Percentiles rank a stretch among this genome's conserved stretches.
Conservation (phyloP, 2,888 invertebrate genomes). For the Erebia epiphron region DNA sequence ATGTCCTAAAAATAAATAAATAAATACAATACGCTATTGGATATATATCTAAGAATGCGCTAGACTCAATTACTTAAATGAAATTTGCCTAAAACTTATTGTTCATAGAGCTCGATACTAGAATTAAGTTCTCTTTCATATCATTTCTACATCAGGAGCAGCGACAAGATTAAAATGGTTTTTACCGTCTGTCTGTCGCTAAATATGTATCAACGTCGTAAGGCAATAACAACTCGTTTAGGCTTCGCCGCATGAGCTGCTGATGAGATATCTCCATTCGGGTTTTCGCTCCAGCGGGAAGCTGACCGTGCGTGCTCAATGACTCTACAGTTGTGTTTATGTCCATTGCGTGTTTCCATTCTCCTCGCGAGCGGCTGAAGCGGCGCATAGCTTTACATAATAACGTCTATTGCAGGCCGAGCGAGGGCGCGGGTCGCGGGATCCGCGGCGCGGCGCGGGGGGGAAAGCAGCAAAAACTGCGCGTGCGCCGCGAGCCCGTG, state of each 20-base stretch:
- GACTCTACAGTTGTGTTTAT: neutral
- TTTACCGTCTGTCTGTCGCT: neutral
- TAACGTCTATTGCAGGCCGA: neutral
- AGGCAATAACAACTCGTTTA: neutral
- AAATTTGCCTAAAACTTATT: no score
- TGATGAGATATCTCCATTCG: neutral
- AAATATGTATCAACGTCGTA: neutral
- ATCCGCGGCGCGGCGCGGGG: neutral
- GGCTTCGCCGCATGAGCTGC: neutral
- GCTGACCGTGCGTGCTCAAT: neutral
- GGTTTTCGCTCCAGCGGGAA: neutral
- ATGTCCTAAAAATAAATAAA: no score
- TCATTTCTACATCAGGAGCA: neutral
- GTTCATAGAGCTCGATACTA: no score
- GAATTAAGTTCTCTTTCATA: neutral
- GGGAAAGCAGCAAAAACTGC: neutral
- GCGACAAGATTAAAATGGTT: neutral
- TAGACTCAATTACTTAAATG: no score
- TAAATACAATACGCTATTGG: no score
- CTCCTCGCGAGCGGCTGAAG: neutral
- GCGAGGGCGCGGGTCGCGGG: neutral
- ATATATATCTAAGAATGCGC: no score
- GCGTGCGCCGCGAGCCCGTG: slow-evolving; percentile 3
- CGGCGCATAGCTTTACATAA: neutral
- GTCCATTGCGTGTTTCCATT: neutral